Base-by-base conservation (phyloP, 2,888 invertebrate genomes). In the Myathropa florea region DNA sequence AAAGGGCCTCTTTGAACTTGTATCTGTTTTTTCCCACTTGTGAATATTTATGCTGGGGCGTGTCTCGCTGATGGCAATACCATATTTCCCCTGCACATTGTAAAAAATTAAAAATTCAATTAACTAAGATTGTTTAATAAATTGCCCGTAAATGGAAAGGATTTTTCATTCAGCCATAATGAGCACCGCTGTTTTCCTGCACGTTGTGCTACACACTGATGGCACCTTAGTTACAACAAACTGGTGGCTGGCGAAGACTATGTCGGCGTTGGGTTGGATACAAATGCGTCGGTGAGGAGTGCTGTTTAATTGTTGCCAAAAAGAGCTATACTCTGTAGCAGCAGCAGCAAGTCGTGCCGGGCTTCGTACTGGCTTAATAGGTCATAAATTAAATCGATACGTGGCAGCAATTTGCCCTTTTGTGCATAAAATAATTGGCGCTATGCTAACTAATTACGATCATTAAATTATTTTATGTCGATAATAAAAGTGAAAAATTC, bases 351-450 rank as follows among this genome's bases (percentile, higher is more conserved):
- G 26, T 23, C 77, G 28, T 63, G 33, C 59, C 71, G 65, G 46
- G 33, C 72, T 70, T 46, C 55, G 23, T 61, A 64, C 68, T 23
- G 70, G 61, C 83, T 83, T 83, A 86, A 86, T 83, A 86, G 86
- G 70, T 70, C 55, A 86, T 86, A 83, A 86, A 86, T 86, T 83
- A 83, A 86, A 86, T 86, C 86, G 83, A 86, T 86, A 86, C 86
- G 86, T 83, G 86, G 26, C 75, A 79, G 83, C 83, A 86, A 86
- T 86, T 86, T 71, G 78, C 78, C 78, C 78, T 82, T 86, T 75
- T 71, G 82, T 86, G 86, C 70, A 78, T 79, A 83, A 86, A 71
- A 86, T 86, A 86, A 83, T 86, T 79, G 79, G 75, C 57, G 73
- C 83, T 75, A 79, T 83, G 65, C 82, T 78, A 83, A 83, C 86